These are phyloP conservation scores for Emys orbicularis DNA, from an alignment of 2,797 vertebrate species.

Conservation along the genomic window DNA sequence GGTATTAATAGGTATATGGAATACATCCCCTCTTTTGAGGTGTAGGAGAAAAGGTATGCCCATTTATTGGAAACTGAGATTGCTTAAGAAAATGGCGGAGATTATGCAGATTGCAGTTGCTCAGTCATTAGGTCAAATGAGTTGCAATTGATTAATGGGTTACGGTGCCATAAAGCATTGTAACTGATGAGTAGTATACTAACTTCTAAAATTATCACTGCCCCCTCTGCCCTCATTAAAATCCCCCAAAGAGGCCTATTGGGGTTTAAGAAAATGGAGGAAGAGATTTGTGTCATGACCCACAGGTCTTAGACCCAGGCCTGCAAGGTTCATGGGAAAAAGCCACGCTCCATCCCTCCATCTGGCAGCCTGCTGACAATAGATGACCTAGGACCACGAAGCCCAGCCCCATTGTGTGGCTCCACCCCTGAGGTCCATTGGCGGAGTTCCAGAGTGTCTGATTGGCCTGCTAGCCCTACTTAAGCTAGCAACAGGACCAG, in stretches of 20 bases:
- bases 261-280: not conserved
- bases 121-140: not conserved
- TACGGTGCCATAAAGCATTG: not conserved
- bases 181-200: not conserved
- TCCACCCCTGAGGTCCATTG: not conserved
- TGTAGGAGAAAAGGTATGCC: not conserved
- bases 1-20: not conserved
- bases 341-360: not conserved
- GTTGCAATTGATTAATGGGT: not conserved
- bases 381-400: not conserved
- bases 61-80: not conserved
- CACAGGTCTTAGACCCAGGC: not conserved
- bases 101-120: not conserved
- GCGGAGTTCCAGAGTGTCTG: not conserved
- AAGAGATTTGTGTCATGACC: not conserved
- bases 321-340: not conserved
- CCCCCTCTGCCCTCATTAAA: not conserved
- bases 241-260: constrained; percentile 7
- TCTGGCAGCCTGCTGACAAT: not conserved
- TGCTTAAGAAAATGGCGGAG: not conserved
- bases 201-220: constrained; percentile 8
- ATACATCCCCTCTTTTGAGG: not conserved
- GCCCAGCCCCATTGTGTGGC: not conserved
- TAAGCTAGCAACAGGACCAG: not conserved
- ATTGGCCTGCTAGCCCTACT: not conserved